Evolutionary conservation across 2,888 invertebrate genomes (phyloP), one percentile per base, ranked within the genome.

Genomic region (Dastarcus helophoroides): DNA sequence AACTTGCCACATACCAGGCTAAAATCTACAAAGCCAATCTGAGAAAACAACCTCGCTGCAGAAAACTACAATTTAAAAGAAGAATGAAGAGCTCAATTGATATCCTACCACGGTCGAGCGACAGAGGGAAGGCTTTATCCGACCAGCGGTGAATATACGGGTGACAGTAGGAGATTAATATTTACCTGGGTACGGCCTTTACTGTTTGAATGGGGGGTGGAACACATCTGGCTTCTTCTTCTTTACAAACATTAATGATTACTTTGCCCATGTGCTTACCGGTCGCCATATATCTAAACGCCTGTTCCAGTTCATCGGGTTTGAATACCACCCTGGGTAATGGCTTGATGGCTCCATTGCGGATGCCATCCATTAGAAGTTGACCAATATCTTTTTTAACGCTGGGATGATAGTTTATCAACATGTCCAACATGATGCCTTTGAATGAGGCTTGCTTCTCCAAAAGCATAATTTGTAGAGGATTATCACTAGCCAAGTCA

Each of bases 191-290:
- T 15, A 16, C 14, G 4, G 29, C 32, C 11, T 34, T 36, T 0
- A 14, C 16, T 5, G 7, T 9, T 5, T 26, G 7, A 10, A 22
- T 11, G 8, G 26, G 9, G 2, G 36, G 33, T 15, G 14, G 4
- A 1, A 26, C 15, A 13, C 22, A 16, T 12, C 31, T 38, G 2
- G 31, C 30, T 3, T 26, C 5, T 30, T 55, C 51, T 32, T 56
- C 54, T 3, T 55, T 39, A 9, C 56, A 39, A 3, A 61, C 44
- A 44, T 64, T 48, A 10, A 70, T 50, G 9, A 69, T 28, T 0
- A 67, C 64, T 64, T 89, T 89, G 25, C 88, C 88, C 29, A 83
- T 79, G 51, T 89, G 88, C 54, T 84, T 84, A 13, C 84, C 76
- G 10, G 68, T 62, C 1, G 69, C 68, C 63, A 78, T 67, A 37